A percentile compares a stretch with the other conserved stretches of the same genome.
These are phyloP conservation scores for Penaeus monodon DNA, from an alignment of 2,888 invertebrate species.

Conservation along the genomic window DNA sequence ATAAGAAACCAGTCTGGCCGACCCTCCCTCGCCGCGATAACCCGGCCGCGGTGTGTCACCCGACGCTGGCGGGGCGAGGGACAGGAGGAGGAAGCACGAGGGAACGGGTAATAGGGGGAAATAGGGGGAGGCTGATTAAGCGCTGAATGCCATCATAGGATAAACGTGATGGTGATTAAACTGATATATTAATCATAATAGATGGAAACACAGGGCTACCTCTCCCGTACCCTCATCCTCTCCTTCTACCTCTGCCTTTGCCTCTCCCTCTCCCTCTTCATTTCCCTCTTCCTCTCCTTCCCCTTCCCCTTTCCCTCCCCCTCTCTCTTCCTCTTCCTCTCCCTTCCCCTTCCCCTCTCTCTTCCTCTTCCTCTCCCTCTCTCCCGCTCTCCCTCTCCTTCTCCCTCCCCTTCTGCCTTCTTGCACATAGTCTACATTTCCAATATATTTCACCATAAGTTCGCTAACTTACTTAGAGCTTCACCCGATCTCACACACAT, in stretches of 20 bases:
- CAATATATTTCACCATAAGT: background rate
- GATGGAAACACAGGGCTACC: background rate
- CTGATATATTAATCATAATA: no score
- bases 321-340: background rate
- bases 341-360: background rate
- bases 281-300: background rate
- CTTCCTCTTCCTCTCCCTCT: background rate
- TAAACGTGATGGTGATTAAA: no score
- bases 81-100: conserved; percentile 1
- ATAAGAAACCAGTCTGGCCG: no score
- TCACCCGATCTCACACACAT: no score
- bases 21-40: no score
- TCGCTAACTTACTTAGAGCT: no score
- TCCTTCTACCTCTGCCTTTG: background rate
- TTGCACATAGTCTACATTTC: background rate
- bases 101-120: no score
- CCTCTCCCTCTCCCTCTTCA: background rate
- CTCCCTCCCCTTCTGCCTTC: background rate
- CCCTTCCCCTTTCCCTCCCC: background rate
- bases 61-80: no score
- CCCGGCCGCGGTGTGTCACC: no score
- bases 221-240: background rate
- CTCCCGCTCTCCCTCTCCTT: background rate
- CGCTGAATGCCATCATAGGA: no score
- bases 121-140: no score